Base-by-base conservation (phyloP, 2,113 vertebrate genomes). In the Phyllopteryx taeniolatus region DNA sequence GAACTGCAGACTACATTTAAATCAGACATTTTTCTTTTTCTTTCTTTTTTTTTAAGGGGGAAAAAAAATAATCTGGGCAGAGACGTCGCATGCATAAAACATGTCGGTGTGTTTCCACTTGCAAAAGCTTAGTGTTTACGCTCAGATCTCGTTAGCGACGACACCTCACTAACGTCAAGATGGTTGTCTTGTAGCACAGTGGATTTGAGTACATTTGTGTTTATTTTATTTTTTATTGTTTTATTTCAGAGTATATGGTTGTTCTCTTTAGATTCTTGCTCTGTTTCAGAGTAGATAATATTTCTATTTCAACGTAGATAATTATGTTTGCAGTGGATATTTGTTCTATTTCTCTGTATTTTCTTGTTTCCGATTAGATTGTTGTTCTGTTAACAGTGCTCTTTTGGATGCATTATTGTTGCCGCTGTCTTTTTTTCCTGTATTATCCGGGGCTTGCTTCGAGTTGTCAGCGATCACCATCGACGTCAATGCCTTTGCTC, bases 1-100 rank as follows among this genome's bases (percentile, higher is more conserved):
- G 11, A 44, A 20, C 42, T 46, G 42, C 62, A 44, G 39, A 64
- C 42, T 61, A 14, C 63, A 65, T 65, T 65, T 65, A 43, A 65
- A 65, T 65, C 62, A 43, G 39, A 43, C 62, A n/a, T 64, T n/a
- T 64, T 64, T 44, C 2, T 8, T 61, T 61, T 35, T 17, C 6
- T 33, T 35, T 61, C 17, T 17, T 61, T 61, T 35, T 61, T 3
- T 22, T 51, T 51, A 7, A 39, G 49, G 15, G 15, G 5, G 1
- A 20, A 54, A 33, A 60, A 13, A 27, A 60, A 15, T 33, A 39
- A 39, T 33, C 59, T 35, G 59, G 59, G 63, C 63, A 46, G 5
- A 44, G n/a, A 46, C 44, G 6, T 8, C 6, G 20, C 11, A 22
- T n/a, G 42, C 63, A 44, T 44, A n/a, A 44, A 65, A 61, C 13